Conservation (phyloP, 2,888 invertebrate species). For the Drosophila neonasuta region DNA sequence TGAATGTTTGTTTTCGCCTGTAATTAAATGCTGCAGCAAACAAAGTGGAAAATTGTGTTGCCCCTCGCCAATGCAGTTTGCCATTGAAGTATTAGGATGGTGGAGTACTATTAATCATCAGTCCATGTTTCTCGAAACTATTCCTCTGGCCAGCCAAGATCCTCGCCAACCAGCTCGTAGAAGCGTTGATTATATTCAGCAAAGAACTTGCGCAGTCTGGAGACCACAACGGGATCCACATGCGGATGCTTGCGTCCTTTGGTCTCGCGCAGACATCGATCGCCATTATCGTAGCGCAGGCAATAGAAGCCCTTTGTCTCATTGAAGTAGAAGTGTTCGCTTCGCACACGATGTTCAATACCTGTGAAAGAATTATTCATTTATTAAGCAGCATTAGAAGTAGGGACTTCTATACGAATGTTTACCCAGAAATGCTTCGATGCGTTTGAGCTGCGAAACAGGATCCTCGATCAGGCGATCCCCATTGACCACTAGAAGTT, state of each 20-base stretch:
- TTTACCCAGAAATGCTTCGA: conserved; percentile 93
- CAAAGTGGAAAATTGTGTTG: conserved; percentile 34
- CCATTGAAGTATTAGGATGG: background rate
- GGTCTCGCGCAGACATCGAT: conserved; percentile 92
- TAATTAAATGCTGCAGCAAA: conserved; percentile 58
- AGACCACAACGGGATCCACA: conserved; percentile 90
- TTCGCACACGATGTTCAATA: conserved; percentile 85
- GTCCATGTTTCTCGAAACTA: conserved; percentile 81
- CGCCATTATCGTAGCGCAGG: conserved; percentile 90
- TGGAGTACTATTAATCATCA: conserved; percentile 39
- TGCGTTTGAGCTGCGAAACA: conserved; percentile 91
- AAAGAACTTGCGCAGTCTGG: conserved; percentile 92
- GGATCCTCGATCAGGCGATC: conserved; percentile 95
- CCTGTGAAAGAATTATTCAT: conserved; percentile 61
- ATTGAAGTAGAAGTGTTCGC: conserved; percentile 97
- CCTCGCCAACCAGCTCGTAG: conserved; percentile 95
- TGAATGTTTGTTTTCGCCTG: conserved; percentile 20
- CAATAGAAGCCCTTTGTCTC: conserved; percentile 98
- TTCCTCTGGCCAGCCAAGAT: conserved; percentile 96
- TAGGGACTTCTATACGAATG: conserved; percentile 39
- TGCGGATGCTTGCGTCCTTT: conserved; percentile 92
- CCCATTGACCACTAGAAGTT: conserved; percentile 97
- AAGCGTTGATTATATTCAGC: conserved; percentile 95
- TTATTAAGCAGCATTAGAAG: background rate
- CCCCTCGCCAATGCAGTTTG: background rate